Percentiles rank a stretch among this genome's conserved stretches.
These are phyloP conservation scores for Apamea crenata DNA, from an alignment of 2,888 invertebrate species.

Conservation along the genomic window DNA sequence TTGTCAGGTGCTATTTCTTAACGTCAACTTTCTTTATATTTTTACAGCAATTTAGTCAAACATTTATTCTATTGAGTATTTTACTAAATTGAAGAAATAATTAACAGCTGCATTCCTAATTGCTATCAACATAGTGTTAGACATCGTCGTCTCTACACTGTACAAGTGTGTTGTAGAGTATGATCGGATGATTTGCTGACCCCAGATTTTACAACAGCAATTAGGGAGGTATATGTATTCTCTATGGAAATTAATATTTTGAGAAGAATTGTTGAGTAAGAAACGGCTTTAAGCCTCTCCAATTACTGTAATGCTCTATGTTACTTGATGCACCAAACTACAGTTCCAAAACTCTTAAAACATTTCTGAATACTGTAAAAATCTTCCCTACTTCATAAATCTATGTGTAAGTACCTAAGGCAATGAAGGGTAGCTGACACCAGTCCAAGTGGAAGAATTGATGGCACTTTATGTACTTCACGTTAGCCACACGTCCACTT, in stretches of 20 bases:
- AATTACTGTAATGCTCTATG: conserved; percentile 54
- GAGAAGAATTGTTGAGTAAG: neutral
- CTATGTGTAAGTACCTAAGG: conserved; percentile 50
- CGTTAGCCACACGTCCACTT: conserved; percentile 32
- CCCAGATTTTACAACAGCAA: conserved; percentile 18
- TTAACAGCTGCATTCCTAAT: neutral
- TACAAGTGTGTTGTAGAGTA: neutral
- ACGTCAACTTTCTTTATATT: neutral
- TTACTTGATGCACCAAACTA: conserved; percentile 59
- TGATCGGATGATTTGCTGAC: conserved; percentile 1
- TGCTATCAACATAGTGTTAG: conserved; percentile 5
- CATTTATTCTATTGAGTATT: conserved; percentile 44
- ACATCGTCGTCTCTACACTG: conserved; percentile 6
- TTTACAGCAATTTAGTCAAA: conserved; percentile 46
- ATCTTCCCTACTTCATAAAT: conserved; percentile 43
- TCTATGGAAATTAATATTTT: conserved; percentile 10
- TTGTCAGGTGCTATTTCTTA: neutral
- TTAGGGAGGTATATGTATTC: conserved; percentile 6
- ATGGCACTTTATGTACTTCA: conserved; percentile 43
- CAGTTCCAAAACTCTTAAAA: conserved; percentile 49
- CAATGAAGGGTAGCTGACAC: conserved; percentile 54
- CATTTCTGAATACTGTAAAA: conserved; percentile 55
- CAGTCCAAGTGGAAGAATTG: conserved; percentile 16
- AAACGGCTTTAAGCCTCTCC: conserved; percentile 34
- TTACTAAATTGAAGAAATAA: conserved; percentile 54